These are phyloP conservation scores for Drosophila kepulauana DNA, from an alignment of 1,140 invertebrate genomes.

Conservation along the genomic window DNA sequence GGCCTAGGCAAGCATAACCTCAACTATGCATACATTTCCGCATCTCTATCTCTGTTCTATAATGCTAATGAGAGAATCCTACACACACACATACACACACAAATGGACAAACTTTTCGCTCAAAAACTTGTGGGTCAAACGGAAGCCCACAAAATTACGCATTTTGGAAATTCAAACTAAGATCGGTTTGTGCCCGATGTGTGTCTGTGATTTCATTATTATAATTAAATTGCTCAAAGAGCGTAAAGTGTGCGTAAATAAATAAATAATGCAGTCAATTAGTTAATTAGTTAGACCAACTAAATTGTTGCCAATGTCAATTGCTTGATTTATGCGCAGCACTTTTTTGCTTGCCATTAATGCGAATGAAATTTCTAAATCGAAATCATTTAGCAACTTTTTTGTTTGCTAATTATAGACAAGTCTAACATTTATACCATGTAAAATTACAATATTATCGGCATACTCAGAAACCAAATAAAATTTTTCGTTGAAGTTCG, in stretches of 20 bases:
- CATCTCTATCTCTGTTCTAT: conserved; percentile 1
- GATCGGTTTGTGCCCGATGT: too few relatives aligned
- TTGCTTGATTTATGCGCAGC: conserved; percentile 10
- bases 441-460: too few relatives aligned
- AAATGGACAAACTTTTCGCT: conserved; percentile 1
- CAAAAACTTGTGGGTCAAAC: not conserved
- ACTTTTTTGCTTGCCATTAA: not conserved
- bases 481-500: not conserved
- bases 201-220: conserved; percentile 28
- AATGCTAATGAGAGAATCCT: conserved; percentile 15
- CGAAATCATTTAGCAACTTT: too few relatives aligned
- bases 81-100: not conserved
- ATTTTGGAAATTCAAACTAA: too few relatives aligned
- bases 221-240: conserved; percentile 17
- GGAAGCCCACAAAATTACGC: not conserved
- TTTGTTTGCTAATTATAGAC: too few relatives aligned
- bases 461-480: not conserved
- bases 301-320: not conserved
- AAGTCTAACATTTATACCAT: too few relatives aligned
- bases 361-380: too few relatives aligned
- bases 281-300: conserved; percentile 34
- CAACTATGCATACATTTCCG: conserved; percentile 37
- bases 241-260: conserved; percentile 1
- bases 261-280: conserved; percentile 26
- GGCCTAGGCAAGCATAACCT: not conserved